Evolutionary conservation across 2,888 invertebrate genomes (phyloP).

Genomic region (Melanotus villosus): DNA sequence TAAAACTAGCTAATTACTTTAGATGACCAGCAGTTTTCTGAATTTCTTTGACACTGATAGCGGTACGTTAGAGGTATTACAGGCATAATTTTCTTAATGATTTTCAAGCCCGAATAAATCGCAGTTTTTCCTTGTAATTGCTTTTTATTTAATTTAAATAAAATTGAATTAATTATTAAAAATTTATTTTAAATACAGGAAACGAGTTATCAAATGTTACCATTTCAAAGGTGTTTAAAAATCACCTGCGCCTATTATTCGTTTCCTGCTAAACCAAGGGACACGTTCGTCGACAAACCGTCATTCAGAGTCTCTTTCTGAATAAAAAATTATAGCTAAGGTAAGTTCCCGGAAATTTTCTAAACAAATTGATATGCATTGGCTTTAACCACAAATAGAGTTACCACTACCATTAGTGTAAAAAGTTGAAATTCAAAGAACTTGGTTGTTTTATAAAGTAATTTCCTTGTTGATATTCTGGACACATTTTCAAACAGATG

Average conservation of each 20-base stretch:
- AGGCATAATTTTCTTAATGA: background rate
- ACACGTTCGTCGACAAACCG: conserved; percentile 16
- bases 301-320: conserved; percentile 22
- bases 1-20: background rate
- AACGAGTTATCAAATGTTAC: conserved; percentile 7
- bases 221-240: conserved; percentile 12
- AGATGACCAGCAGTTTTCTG: background rate
- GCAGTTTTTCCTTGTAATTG: too few relatives aligned
- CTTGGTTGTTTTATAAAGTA: conserved; percentile 46
- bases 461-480: conserved; percentile 47
- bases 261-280: conserved; percentile 25
- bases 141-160: too few relatives aligned
- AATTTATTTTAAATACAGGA: too few relatives aligned
- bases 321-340: conserved; percentile 28
- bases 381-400: conserved; percentile 35
- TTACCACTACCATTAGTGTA: conserved; percentile 36
- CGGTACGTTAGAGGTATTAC: background rate
- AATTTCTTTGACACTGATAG: background rate
- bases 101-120: too few relatives aligned
- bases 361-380: conserved; percentile 36
- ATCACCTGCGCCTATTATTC: conserved; percentile 16
- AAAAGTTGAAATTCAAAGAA: conserved; percentile 38
- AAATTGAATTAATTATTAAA: too few relatives aligned
- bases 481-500: conserved; percentile 47
- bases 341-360: conserved; percentile 33